Evolutionary conservation across 2,797 vertebrate species (phyloP).

Genomic region (Molossus molossus): DNA sequence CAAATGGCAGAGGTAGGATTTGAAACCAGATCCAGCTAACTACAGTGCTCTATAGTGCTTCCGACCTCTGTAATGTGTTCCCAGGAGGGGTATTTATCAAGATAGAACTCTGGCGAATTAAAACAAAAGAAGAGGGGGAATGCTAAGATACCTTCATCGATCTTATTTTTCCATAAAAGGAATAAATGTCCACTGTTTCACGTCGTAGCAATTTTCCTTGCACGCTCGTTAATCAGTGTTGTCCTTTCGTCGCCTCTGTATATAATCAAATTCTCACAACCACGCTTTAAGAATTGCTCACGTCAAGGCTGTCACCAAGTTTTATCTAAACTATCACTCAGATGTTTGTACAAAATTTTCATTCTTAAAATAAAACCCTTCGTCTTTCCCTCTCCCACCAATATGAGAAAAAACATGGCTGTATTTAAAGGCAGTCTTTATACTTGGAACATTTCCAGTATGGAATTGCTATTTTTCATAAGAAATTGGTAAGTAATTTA

Average conservation of each 20-base stretch:
- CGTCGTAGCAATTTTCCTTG: background rate
- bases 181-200: background rate
- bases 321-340: slow-evolving; percentile 15
- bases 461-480: slow-evolving; percentile 3
- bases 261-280: background rate
- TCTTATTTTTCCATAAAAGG: background rate
- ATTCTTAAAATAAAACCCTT: slow-evolving; percentile 15
- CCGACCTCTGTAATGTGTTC: background rate
- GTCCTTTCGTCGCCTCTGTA: background rate
- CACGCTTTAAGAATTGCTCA: background rate
- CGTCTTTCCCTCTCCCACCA: background rate
- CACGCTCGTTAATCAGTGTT: background rate
- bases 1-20: background rate
- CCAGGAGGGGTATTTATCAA: background rate
- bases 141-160: background rate
- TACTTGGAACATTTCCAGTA: background rate
- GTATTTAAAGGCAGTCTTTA: background rate
- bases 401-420: background rate
- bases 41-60: background rate
- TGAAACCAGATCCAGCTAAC: background rate
- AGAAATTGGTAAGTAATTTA: slow-evolving; percentile 5
- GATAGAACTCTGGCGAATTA: background rate
- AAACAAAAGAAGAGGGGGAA: background rate
- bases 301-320: background rate
- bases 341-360: background rate